These are phyloP conservation scores for Agrochola circellaris DNA, from an alignment of 2,888 invertebrate species.

Conservation along the genomic window DNA sequence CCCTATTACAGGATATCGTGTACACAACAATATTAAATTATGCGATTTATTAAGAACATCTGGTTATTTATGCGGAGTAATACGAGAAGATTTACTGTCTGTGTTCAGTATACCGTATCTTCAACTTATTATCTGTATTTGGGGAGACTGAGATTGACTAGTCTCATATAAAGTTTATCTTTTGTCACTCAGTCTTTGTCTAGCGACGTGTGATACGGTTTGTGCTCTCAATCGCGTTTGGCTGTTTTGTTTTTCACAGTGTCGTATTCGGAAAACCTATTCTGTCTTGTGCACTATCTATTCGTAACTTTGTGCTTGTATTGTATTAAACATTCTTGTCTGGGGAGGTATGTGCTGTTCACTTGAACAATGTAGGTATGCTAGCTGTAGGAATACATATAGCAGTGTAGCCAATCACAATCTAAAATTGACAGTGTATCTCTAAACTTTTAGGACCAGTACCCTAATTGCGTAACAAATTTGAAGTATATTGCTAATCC, in stretches of 20 bases:
- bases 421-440: neutral
- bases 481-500: too few species aligned
- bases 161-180: conserved; percentile 48
- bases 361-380: conserved; percentile 9
- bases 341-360: neutral
- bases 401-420: conserved; percentile 12
- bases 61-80: conserved; percentile 52
- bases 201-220: conserved; percentile 41
- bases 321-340: conserved; percentile 44
- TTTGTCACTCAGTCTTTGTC: conserved; percentile 45
- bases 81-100: conserved; percentile 33
- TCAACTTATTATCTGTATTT: conserved; percentile 48
- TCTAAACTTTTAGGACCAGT: neutral
- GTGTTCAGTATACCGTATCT: conserved; percentile 33
- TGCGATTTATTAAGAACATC: conserved; percentile 62
- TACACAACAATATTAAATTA: conserved; percentile 62
- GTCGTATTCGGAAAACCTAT: conserved; percentile 30
- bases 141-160: conserved; percentile 40
- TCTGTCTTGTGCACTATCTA: conserved; percentile 41
- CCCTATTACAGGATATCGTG: conserved; percentile 70
- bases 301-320: conserved; percentile 40
- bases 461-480: too few species aligned
- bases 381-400: neutral
- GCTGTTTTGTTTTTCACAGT: conserved; percentile 51
- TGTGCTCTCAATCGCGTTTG: conserved; percentile 52